A percentile compares a stretch with the other conserved stretches of the same genome.
These are phyloP conservation scores for Lasioglossum vierecki DNA, from an alignment of 2,888 invertebrate genomes.

Conservation along the genomic window DNA sequence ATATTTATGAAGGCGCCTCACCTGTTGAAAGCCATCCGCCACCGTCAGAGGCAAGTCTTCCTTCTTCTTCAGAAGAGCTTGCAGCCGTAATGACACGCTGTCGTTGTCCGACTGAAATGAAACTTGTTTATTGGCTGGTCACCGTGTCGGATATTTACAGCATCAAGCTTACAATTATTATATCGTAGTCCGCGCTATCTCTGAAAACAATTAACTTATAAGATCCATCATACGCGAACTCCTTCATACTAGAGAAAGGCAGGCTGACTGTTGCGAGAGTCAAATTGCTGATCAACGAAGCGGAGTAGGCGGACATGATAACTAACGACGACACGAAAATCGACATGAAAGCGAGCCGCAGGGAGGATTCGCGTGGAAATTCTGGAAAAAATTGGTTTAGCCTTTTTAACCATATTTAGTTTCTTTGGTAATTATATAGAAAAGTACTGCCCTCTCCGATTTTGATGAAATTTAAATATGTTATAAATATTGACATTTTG, in stretches of 20 bases:
- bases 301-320: slow-evolving; percentile 75
- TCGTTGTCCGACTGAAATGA: slow-evolving; percentile 52
- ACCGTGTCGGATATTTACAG: no score
- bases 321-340: slow-evolving; percentile 74
- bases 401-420: background rate
- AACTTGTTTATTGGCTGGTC: background rate
- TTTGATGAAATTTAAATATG: no score
- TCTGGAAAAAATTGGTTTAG: slow-evolving; percentile 54
- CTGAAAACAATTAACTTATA: slow-evolving; percentile 72
- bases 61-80: slow-evolving; percentile 57
- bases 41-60: slow-evolving; percentile 65
- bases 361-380: slow-evolving; percentile 68
- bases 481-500: no score
- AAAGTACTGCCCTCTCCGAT: no score
- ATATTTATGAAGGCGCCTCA: slow-evolving; percentile 20
- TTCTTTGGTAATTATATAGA: no score
- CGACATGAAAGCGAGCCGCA: slow-evolving; percentile 74
- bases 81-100: slow-evolving; percentile 58
- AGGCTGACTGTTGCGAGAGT: slow-evolving; percentile 62
- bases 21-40: slow-evolving; percentile 69
- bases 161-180: slow-evolving; percentile 66
- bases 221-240: slow-evolving; percentile 71
- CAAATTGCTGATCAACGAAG: slow-evolving; percentile 74
- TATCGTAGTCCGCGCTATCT: slow-evolving; percentile 72
- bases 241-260: slow-evolving; percentile 75